Conservation (phyloP, 2,888 invertebrate genomes). For the Synergus japonicus region DNA sequence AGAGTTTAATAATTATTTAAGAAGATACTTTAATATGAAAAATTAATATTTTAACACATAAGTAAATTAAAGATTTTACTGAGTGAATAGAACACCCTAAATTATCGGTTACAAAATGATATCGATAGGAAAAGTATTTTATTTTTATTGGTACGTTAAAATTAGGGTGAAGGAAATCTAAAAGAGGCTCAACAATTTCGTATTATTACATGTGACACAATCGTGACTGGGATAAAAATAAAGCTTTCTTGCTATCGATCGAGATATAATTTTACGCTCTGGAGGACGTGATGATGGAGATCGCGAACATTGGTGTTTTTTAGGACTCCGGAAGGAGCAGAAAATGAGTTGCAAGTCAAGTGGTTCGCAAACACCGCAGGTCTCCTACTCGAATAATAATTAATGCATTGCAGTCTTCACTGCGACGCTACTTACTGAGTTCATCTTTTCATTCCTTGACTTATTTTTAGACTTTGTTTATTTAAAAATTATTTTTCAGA, state of each 20-base stretch:
- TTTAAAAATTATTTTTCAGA: neutral
- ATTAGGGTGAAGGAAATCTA: neutral
- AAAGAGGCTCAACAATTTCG: neutral
- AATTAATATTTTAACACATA: neutral
- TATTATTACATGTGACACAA: conserved; percentile 7
- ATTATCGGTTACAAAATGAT: too few species aligned
- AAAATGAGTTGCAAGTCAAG: conserved; percentile 20
- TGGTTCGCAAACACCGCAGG: conserved; percentile 16
- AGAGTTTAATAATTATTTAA: neutral
- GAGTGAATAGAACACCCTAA: neutral
- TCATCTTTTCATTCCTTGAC: neutral
- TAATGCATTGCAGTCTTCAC: conserved; percentile 54
- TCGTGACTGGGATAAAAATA: conserved; percentile 1
- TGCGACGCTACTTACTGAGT: conserved; percentile 19
- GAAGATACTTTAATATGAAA: neutral
- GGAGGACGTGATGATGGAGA: conserved; percentile 26
- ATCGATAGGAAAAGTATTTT: neutral
- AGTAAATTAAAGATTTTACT: neutral
- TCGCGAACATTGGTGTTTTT: conserved; percentile 31
- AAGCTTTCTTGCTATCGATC: conserved; percentile 18
- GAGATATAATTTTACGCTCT: conserved; percentile 44
- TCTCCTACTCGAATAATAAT: conserved; percentile 59
- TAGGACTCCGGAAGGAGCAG: neutral
- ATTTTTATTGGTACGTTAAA: neutral
- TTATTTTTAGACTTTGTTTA: neutral